These are phyloP conservation scores for Drosophila trapezifrons DNA, from an alignment of 1,140 invertebrate species.

Conservation along the genomic window DNA sequence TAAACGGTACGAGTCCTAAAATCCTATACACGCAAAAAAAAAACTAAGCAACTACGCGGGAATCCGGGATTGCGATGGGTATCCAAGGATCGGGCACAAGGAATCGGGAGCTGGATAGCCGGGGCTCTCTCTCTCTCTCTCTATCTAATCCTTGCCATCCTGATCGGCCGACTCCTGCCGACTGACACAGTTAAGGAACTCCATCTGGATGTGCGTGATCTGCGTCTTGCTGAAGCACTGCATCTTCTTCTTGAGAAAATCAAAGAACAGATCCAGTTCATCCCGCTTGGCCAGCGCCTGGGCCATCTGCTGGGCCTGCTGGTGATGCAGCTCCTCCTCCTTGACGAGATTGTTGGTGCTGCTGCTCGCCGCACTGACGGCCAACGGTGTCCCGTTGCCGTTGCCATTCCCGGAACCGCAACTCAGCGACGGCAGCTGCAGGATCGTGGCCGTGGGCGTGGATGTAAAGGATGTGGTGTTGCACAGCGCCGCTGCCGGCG, in stretches of 20 bases:
- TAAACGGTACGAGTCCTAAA: constrained; percentile 43
- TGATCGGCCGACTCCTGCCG: constrained; percentile 85
- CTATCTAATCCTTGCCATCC: constrained; percentile 91
- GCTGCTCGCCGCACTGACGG: constrained; percentile 65
- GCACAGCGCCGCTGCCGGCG: constrained; percentile 44
- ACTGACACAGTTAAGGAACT: constrained; percentile 79
- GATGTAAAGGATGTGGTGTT: constrained; percentile 51
- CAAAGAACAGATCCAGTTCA: constrained; percentile 79
- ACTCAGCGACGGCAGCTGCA: constrained; percentile 60
- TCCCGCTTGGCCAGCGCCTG: constrained; percentile 66
- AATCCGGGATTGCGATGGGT: background rate
- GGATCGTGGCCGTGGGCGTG: constrained; percentile 61
- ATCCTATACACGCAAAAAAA: constrained; percentile 43
- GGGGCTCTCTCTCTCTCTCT: too few species aligned
- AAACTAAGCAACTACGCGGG: constrained; percentile 41
- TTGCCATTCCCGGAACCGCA: constrained; percentile 1
- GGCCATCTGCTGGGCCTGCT: constrained; percentile 37
- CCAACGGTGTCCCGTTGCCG: constrained; percentile 22
- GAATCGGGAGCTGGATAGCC: background rate
- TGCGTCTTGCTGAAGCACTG: constrained; percentile 76
- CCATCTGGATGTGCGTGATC: constrained; percentile 80
- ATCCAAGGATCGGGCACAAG: background rate
- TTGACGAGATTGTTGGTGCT: constrained; percentile 65
- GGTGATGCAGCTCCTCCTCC: constrained; percentile 53
- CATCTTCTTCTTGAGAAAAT: constrained; percentile 82